Evolutionary conservation across 1,140 invertebrate genomes (phyloP).

Genomic region (Himalopsyche phryganea): DNA sequence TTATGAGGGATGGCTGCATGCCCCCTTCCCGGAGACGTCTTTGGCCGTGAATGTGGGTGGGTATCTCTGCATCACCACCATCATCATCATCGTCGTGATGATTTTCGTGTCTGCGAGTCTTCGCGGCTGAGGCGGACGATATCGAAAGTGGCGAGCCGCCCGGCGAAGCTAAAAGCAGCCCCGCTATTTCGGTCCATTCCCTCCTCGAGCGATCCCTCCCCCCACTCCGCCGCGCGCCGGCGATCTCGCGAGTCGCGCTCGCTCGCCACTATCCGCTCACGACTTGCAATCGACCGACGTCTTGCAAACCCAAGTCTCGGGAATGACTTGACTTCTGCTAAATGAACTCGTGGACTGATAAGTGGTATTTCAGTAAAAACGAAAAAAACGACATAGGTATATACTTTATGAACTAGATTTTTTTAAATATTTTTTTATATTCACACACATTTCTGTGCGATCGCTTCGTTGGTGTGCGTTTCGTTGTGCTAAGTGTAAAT

Average conservation of each 20-base stretch:
- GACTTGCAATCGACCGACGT: slow-evolving; percentile 85
- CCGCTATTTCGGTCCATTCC: slow-evolving; percentile 14
- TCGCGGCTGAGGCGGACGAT: too few species aligned
- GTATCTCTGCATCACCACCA: too few species aligned
- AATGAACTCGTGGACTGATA: slow-evolving; percentile 62
- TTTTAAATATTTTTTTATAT: slow-evolving; percentile 27
- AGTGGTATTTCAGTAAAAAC: slow-evolving; percentile 49
- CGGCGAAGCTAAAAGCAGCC: slow-evolving; percentile 18
- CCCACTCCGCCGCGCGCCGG: too few species aligned
- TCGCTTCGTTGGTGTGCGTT: slow-evolving; percentile 14
- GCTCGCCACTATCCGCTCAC: slow-evolving; percentile 66
- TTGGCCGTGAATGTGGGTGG: too few species aligned
- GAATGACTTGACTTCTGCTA: slow-evolving; percentile 78
- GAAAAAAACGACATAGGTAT: slow-evolving; percentile 11
- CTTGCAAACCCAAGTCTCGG: slow-evolving; percentile 67
- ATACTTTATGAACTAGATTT: slow-evolving; percentile 12
- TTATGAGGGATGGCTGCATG: too few species aligned
- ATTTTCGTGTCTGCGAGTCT: too few species aligned
- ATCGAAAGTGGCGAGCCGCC: background rate
- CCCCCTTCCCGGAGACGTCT: too few species aligned
- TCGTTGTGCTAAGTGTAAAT: slow-evolving; percentile 15
- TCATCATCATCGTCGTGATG: too few species aligned
- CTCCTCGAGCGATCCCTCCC: slow-evolving; percentile 32
- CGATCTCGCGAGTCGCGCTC: slow-evolving; percentile 39
- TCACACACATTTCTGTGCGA: slow-evolving; percentile 17